Evolutionary conservation across 2,113 vertebrate genomes (phyloP).

Genomic region (Tonatia bakeri): DNA sequence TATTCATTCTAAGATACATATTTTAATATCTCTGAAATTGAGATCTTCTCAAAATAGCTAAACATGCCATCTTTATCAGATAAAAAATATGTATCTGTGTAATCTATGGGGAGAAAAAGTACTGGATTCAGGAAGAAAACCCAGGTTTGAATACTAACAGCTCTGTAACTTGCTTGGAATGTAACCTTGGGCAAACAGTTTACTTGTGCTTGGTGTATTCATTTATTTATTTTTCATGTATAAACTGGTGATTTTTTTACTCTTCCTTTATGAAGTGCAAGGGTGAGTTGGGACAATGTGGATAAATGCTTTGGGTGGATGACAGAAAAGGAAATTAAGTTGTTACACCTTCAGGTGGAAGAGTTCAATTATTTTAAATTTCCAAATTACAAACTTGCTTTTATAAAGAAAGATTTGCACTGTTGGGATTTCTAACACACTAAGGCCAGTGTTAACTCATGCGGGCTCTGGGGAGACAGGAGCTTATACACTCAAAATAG

Average conservation of each 20-base stretch:
- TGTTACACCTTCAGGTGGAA: not conserved
- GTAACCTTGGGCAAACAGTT: not conserved
- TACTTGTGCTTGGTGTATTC: not conserved
- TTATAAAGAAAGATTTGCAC: not conserved
- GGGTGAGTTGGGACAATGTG: not conserved
- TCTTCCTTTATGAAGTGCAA: not conserved
- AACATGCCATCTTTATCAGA: not conserved
- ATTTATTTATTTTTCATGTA: not conserved
- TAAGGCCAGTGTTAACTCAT: not conserved
- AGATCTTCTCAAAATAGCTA: not conserved
- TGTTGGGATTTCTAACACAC: not conserved
- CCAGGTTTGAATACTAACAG: not conserved
- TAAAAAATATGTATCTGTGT: not conserved
- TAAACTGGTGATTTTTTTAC: not conserved
- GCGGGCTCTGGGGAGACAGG: not conserved
- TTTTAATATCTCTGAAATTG: not conserved
- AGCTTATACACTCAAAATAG: not conserved
- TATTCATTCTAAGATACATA: not conserved
- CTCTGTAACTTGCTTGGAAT: not conserved
- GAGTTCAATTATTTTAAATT: slow-evolving; percentile 25
- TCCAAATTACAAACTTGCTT: not conserved
- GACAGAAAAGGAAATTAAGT: not conserved
- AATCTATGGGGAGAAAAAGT: not conserved
- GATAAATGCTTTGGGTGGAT: not conserved
- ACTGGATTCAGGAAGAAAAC: not conserved